Base-by-base conservation (phyloP, 1,140 invertebrate species). In the Aphelenchoides besseyi region DNA sequence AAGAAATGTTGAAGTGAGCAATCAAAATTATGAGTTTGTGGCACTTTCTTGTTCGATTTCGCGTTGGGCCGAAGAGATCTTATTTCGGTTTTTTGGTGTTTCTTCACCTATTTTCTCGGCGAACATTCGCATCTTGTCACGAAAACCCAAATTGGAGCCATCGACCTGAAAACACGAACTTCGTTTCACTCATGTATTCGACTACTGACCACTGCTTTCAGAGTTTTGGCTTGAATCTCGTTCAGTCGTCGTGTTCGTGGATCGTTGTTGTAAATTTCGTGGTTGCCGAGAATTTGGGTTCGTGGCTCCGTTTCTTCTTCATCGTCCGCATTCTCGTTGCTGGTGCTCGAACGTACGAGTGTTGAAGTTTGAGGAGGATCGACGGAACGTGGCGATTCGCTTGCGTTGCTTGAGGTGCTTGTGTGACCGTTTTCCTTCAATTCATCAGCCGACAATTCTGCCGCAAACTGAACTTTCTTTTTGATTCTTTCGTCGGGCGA, bases 101-200 rank as follows among this genome's bases (percentile, higher is more conserved):
- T 75, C 74, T 63, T 87, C 86, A 18, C 85, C 86, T 33, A 85
- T 78, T 73, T 86, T 82, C 57, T 73, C 53, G 33, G 86, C 86
- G 78, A 87, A 87, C 73, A 86, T 81, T 74, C 85, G 85, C 86
- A 87, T 87, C 79, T 87, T 87, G 74, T 87, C 86, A 68, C 84
- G 79, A 74, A 87, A 87, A 36, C 78, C 63, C 59, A 64, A 41
- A 70, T 78, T 71, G 5, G 64, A 36, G 3, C 74, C 75, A 68
- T 79, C 79, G n/a, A 59, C 52, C 76, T 76, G 18, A 30, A 79
- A 35, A 68, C 2, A 73, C 9, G 23, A 71, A 71, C 1, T 23
- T 8, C 23, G 12, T 30, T 71, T 18, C 59, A 70, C 8, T 68
- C 5, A 8, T 1, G 1, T 16, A 12, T 73, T 62, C 33, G 72